phyloP scores from a whole-genome alignment of 1,140 invertebrate genomes.

The Drosophila fuyamai region DNA sequence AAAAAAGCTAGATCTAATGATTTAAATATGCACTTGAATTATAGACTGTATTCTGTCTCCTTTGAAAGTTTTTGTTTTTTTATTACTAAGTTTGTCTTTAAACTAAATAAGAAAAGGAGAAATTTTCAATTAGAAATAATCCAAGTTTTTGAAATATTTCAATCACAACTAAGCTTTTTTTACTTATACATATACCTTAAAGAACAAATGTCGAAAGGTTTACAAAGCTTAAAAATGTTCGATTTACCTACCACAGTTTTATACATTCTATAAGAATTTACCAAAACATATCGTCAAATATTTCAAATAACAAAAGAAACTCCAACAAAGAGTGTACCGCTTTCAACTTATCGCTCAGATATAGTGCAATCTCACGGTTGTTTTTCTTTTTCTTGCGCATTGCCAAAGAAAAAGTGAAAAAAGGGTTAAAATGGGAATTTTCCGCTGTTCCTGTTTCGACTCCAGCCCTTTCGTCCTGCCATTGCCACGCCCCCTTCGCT shows the following conservation, averaged over 20 bases:
- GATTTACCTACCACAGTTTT: background rate
- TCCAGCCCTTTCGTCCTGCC: background rate
- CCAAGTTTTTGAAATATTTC: too few relatives aligned
- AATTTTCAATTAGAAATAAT: too few relatives aligned
- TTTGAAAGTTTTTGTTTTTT: too few relatives aligned
- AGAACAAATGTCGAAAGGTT: too few relatives aligned
- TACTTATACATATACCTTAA: too few relatives aligned
- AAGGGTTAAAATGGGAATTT: constrained; percentile 62
- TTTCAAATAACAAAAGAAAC: background rate
- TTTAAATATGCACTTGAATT: too few relatives aligned
- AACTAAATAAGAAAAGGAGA: too few relatives aligned
- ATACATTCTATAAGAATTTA: background rate
- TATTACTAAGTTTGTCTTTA: too few relatives aligned
- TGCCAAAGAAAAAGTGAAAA: constrained; percentile 48
- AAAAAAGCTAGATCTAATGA: too few relatives aligned
- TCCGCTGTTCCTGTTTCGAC: constrained; percentile 16
- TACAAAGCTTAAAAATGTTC: background rate
- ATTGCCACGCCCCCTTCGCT: constrained; percentile 9
- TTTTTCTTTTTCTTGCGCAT: constrained; percentile 42
- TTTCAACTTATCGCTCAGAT: constrained; percentile 1
- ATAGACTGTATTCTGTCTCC: too few relatives aligned
- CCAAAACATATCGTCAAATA: background rate
- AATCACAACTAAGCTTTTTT: too few relatives aligned
- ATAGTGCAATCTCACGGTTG: constrained; percentile 15
- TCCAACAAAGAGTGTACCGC: constrained; percentile 6